Base-by-base conservation (phyloP, 1,140 invertebrate species). In the Drosophila asahinai region DNA sequence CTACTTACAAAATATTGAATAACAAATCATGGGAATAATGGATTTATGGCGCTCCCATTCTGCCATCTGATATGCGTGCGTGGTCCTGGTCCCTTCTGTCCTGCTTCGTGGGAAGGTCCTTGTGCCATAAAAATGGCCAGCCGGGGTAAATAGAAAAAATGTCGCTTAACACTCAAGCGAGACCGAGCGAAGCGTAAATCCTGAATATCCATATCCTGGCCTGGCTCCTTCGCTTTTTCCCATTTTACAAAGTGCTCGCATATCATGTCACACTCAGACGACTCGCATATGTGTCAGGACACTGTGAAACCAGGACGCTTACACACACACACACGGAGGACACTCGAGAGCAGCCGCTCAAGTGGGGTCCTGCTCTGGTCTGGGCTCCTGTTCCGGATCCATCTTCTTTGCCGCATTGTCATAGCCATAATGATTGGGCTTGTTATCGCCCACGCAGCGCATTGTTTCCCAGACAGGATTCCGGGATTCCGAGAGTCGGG, bases 1-100 rank as follows among this genome's bases (percentile, higher is more conserved):
- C 89, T 91, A 90, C 90, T 91, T 82, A 84, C 89, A 91, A 91
- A 91, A 91, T 91, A 91, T 91, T 91, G 89, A 91, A 91, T 91
- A 91, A 91, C 89, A 91, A 91, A 91, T 91, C 89, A 91, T 91
- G 80, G 70, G 79, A 77, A 91, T 91, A 91, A 91, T 91, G 90
- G 89, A 91, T 91, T 91, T 91, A 91, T 91, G 89, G 79, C 77
- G 45, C 51, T 68, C 63, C 66, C 81, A 47, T 71, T 68, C 54
- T 45, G 82, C 86, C 86, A 91, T 86, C 79, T 71, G 86, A 91
- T 91, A 89, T 81, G 64, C 61, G 5, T 54, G 27, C 9, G 54
- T 52, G 57, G 25, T n/a, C 12, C 65, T 61, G 76, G 78, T 80
- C 80, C 72, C 83, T 71, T 52, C 64, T 71, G 55, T 22, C 40